Base-by-base conservation (phyloP, 2,888 invertebrate species). In the Homarus gammarus region DNA sequence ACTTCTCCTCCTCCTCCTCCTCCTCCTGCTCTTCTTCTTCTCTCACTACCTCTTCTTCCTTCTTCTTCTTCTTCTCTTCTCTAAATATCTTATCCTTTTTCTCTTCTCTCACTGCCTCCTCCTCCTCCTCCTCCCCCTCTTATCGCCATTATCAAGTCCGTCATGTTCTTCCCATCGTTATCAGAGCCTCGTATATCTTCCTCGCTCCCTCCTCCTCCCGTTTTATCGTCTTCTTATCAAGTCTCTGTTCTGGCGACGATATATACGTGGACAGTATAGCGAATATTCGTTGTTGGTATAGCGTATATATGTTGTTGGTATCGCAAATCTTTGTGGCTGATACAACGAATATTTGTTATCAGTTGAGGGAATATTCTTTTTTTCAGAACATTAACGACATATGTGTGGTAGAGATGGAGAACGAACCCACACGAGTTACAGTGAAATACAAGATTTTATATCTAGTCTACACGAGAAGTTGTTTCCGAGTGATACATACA, bases 151-250 rank as follows among this genome's bases (percentile, higher is more conserved):
- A 56, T 56, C 56, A 79, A 22, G 56, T 79, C 78, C 51, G n/a
- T 81, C 64, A 5, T 10, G 27, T 33, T 81, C 61, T 81, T 22
- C 40, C 79, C 61, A 36, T 64, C 64, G 36, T 79, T 79, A 79
- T 79, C 51, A 56, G 33, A 51, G 2, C 31, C 18, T 51, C 56
- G 56, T 79, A 51, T 79, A 79, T 79, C 61, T 61, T 61, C 5
- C 56, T 33, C 61, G n/a, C n/a, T n/a, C n/a, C n/a, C n/a, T n/a
- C n/a, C 36, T n/a, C 38, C 61, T 81, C 81, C 36, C 31, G 38
- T 12, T 81, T 31, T 81, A 36, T 81, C 68, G 36, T 40, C 27
- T 27, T 18, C 27, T 33, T 33, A 38, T 40, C 22, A 2, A 10
- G 22, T 5, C 6, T 68, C 68, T 79, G 49, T 18, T 36, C 79